Evolutionary conservation across 1,140 invertebrate genomes (phyloP).

Genomic region (Melanaphis sacchari): DNA sequence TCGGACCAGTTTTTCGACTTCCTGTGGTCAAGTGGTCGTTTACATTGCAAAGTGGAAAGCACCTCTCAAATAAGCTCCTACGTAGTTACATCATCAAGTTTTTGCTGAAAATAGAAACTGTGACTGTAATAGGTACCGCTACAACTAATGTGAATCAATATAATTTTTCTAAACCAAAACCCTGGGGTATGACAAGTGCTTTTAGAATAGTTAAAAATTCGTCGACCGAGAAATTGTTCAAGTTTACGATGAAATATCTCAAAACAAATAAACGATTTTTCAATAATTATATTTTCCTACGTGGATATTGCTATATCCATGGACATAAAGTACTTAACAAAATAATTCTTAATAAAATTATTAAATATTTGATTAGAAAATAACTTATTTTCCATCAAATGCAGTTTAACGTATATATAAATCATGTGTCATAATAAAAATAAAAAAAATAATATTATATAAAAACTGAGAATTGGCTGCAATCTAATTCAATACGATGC

Average conservation of each 20-base stretch:
- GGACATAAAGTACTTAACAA: background rate
- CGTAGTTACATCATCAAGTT: slow-evolving; percentile 15
- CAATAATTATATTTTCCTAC: background rate
- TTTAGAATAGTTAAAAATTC: background rate
- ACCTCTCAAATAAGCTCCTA: slow-evolving; percentile 4
- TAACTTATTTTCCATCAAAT: background rate
- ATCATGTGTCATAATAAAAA: too few relatives aligned
- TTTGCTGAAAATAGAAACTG: slow-evolving; percentile 28
- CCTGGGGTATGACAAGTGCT: background rate
- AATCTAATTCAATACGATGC: background rate
- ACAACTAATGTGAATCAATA: background rate
- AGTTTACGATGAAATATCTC: background rate
- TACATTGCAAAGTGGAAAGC: background rate
- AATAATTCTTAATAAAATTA: background rate
- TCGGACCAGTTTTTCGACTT: slow-evolving; percentile 56
- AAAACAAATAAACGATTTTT: background rate
- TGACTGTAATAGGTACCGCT: background rate
- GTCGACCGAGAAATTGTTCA: background rate
- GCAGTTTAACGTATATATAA: too few relatives aligned
- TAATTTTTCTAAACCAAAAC: background rate
- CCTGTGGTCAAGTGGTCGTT: slow-evolving; percentile 20
- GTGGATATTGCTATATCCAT: background rate
- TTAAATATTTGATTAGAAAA: background rate
- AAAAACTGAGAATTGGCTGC: background rate
- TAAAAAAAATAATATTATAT: too few relatives aligned